These are phyloP conservation scores for Pristis pectinata DNA, from an alignment of 2,797 vertebrate genomes.

Conservation along the genomic window DNA sequence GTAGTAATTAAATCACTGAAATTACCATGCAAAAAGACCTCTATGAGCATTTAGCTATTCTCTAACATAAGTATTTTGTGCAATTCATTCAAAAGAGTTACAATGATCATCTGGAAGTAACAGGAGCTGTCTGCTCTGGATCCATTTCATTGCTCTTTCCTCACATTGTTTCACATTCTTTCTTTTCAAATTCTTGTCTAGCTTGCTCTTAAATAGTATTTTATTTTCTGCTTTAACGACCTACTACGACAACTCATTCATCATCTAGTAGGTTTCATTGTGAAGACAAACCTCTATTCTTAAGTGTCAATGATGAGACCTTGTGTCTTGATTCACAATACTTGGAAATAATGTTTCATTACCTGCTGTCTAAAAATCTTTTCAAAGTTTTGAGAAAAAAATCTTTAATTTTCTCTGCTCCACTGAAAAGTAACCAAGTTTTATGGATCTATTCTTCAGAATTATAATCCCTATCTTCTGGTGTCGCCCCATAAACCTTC, in stretches of 20 bases:
- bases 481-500: neutral
- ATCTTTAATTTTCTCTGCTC: neutral
- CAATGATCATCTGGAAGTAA: neutral
- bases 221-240: neutral
- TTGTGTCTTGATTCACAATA: neutral
- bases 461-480: neutral
- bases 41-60: neutral
- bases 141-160: neutral
- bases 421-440: neutral
- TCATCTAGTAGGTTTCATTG: neutral
- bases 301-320: neutral
- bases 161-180: neutral
- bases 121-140: neutral
- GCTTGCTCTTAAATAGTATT: neutral
- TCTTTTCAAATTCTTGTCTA: neutral
- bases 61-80: neutral
- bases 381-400: neutral
- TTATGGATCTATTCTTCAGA: neutral
- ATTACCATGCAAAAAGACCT: neutral
- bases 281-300: neutral
- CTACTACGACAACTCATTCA: neutral
- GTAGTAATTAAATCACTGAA: neutral
- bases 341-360: neutral
- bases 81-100: neutral
- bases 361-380: neutral